phyloP scores from a whole-genome alignment of 2,888 invertebrate genomes.

The Xylocampa areola region DNA sequence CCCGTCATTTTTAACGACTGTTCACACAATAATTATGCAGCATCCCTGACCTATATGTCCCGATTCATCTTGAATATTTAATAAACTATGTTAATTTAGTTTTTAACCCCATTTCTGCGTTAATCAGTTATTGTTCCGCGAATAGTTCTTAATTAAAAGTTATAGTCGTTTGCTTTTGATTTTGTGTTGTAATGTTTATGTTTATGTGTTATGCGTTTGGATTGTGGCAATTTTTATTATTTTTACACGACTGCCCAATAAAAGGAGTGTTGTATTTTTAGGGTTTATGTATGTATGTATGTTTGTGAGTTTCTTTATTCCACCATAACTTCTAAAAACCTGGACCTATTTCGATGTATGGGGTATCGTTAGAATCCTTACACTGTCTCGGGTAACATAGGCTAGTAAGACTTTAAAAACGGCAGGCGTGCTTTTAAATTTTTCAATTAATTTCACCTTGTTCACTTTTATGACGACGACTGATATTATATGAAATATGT shows the following conservation, averaged over 20 bases:
- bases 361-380: no score
- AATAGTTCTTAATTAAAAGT: slow-evolving; percentile 30
- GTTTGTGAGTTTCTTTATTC: no score
- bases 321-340: no score
- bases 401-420: no score
- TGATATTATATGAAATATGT: no score
- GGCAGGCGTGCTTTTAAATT: no score
- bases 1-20: slow-evolving; percentile 45
- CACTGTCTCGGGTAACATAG: no score
- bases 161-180: slow-evolving; percentile 6
- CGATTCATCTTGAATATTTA: slow-evolving; percentile 57
- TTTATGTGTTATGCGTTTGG: slow-evolving; percentile 1
- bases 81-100: slow-evolving; percentile 56
- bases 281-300: no score
- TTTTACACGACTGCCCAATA: neutral
- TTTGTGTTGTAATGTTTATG: slow-evolving; percentile 8
- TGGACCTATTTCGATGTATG: no score
- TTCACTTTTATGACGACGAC: no score
- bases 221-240: slow-evolving; percentile 5
- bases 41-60: slow-evolving; percentile 62
- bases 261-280: no score
- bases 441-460: no score
- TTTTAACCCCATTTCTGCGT: slow-evolving; percentile 50
- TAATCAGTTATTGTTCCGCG: slow-evolving; percentile 46
- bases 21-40: slow-evolving; percentile 60